Evolutionary conservation across 2,113 vertebrate species (phyloP).

Genomic region (Hassar affinis): DNA sequence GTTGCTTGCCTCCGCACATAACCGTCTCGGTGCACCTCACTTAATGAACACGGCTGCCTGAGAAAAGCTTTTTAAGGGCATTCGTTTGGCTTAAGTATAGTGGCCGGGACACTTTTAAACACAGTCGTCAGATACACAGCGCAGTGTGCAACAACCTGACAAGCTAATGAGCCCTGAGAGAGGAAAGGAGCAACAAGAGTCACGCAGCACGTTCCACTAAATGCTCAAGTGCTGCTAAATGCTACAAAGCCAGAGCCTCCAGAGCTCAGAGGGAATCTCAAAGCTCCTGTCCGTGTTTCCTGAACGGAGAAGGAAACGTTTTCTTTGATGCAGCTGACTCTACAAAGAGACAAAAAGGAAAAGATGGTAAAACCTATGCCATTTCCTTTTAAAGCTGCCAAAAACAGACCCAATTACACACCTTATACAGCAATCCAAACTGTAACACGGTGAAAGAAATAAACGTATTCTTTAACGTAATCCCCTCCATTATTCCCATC

Average conservation of each 20-base stretch:
- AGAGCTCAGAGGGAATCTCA: slow-evolving; percentile 13
- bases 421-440: neutral
- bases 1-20: neutral
- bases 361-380: slow-evolving; percentile 13
- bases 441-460: neutral
- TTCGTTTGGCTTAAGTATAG: neutral
- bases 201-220: neutral
- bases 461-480: neutral
- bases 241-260: slow-evolving; percentile 12
- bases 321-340: slow-evolving; percentile 13
- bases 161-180: slow-evolving; percentile 34
- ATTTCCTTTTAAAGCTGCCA: slow-evolving; percentile 10
- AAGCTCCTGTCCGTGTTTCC: slow-evolving; percentile 16
- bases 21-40: neutral
- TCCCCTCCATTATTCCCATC: neutral
- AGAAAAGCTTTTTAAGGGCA: slow-evolving; percentile 11
- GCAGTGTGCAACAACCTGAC: slow-evolving; percentile 1
- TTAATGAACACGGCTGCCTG: neutral
- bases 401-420: neutral
- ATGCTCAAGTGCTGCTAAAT: slow-evolving; percentile 31
- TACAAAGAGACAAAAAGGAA: slow-evolving; percentile 7
- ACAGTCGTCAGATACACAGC: neutral
- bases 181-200: slow-evolving; percentile 9
- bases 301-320: neutral
- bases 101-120: neutral